These are phyloP conservation scores for Gymnobelideus leadbeateri DNA, from an alignment of 2,113 vertebrate genomes.

Conservation along the genomic window DNA sequence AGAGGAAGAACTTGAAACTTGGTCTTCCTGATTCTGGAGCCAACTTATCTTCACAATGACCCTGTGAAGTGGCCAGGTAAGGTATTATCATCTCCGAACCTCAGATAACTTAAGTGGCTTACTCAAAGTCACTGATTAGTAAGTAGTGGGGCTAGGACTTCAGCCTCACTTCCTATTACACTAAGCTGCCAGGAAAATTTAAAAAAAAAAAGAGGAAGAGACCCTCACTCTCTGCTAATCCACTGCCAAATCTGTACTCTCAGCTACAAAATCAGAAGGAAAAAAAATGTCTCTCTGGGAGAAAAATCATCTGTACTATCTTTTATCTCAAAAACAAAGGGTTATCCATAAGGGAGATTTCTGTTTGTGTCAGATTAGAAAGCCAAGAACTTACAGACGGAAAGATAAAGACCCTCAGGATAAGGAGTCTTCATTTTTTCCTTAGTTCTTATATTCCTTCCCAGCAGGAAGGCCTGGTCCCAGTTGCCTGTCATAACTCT, in stretches of 20 bases:
- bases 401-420: neutral
- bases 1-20: neutral
- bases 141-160: neutral
- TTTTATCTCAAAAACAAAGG: conserved; percentile 5
- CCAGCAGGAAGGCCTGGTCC: neutral
- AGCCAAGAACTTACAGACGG: neutral
- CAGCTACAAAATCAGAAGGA: neutral
- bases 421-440: neutral
- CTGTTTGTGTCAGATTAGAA: neutral
- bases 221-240: neutral
- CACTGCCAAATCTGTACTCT: neutral
- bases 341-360: neutral
- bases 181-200: neutral
- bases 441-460: neutral
- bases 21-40: neutral
- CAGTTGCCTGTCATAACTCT: neutral
- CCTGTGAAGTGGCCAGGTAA: neutral
- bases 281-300: neutral
- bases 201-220: neutral
- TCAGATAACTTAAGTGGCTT: neutral
- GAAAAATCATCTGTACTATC: neutral
- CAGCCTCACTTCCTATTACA: neutral
- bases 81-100: neutral
- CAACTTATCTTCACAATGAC: neutral
- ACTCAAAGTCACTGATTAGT: neutral